phyloP scores from a whole-genome alignment of 2,113 vertebrate genomes.

The Argyrosomus japonicus region DNA sequence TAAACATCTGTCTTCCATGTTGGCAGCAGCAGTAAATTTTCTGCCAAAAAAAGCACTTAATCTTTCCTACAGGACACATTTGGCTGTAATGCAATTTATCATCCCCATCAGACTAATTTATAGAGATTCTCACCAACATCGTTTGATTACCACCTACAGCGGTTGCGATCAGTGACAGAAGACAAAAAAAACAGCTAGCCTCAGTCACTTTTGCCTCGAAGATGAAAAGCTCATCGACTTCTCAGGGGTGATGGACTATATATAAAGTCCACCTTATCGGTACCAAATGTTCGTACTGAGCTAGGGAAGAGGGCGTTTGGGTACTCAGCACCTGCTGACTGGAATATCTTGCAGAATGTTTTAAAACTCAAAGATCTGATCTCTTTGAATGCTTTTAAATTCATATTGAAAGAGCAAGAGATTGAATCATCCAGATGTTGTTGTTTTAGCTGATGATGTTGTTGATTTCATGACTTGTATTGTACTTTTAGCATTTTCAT shows the following conservation, averaged over 20 bases:
- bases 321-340: no score
- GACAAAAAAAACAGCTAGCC: neutral
- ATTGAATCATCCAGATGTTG: no score
- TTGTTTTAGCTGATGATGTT: no score
- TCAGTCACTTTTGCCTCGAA: conserved; percentile 5
- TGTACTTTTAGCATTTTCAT: no score
- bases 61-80: conserved; percentile 51
- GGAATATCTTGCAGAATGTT: no score
- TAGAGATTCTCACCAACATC: conserved; percentile 7
- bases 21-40: conserved; percentile 49
- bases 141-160: conserved; percentile 38
- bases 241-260: neutral
- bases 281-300: no score
- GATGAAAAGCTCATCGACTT: neutral
- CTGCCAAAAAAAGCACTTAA: conserved; percentile 51
- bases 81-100: conserved; percentile 47
- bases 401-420: no score
- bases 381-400: no score
- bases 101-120: conserved; percentile 49
- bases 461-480: no score
- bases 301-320: no score
- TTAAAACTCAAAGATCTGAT: no score
- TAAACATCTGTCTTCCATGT: conserved; percentile 60
- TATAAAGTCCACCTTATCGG: no score
- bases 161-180: conserved; percentile 3